A percentile compares a stretch with the other conserved stretches of the same genome.
Conservation (phyloP, 1,140 invertebrate genomes). For the Trinorchestia longiramus region DNA sequence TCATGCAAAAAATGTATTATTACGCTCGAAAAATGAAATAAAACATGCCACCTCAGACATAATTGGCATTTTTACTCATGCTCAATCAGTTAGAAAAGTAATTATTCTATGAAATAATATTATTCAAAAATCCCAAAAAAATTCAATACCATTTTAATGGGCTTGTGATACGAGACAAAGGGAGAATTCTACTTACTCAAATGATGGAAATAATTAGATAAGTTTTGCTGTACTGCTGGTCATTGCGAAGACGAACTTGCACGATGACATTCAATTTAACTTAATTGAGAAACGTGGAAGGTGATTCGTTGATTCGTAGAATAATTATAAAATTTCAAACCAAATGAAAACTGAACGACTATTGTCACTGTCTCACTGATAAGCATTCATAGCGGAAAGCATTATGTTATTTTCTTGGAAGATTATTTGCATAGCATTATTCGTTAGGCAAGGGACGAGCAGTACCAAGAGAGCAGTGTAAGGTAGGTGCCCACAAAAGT, state of each 20-base stretch:
- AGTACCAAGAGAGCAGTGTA: neutral
- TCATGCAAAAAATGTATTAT: neutral
- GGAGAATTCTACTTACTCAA: neutral
- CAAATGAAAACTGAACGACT: too few relatives aligned
- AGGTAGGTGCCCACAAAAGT: neutral
- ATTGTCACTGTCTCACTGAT: too few relatives aligned
- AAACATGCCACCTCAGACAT: neutral
- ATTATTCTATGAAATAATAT: neutral
- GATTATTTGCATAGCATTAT: too few relatives aligned
- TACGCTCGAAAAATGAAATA: neutral
- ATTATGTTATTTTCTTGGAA: too few relatives aligned
- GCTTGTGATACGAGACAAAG: neutral
- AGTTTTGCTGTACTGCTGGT: too few relatives aligned
- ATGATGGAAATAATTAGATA: neutral
- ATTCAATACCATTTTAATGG: neutral
- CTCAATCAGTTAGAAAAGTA: neutral
- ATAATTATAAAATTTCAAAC: too few relatives aligned
- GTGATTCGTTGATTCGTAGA: too few relatives aligned
- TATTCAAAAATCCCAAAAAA: neutral
- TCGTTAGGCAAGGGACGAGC: neutral
- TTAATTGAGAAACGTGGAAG: too few relatives aligned
- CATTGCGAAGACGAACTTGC: too few relatives aligned
- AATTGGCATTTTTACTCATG: neutral
- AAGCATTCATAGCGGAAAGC: too few relatives aligned
- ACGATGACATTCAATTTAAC: too few relatives aligned